Evolutionary conservation across 2,888 invertebrate species (phyloP).

Genomic region (Polydesmus complanatus): DNA sequence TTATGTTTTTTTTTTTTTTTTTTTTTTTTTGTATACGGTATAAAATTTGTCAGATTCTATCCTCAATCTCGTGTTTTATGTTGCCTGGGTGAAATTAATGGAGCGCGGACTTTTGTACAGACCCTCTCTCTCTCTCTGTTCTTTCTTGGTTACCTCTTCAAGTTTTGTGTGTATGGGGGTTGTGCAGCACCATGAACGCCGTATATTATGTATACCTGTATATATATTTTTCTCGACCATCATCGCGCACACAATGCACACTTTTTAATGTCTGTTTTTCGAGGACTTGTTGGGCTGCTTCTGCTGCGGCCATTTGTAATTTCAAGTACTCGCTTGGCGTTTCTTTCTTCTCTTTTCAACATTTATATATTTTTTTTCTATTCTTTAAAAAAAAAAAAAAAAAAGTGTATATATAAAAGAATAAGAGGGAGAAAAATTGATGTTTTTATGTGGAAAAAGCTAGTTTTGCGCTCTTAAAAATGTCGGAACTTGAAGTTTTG

Average conservation of each 20-base stretch:
- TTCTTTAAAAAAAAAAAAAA: not conserved
- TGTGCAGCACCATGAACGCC: too few relatives aligned
- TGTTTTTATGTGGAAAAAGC: not conserved
- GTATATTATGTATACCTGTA: too few relatives aligned
- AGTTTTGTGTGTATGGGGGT: too few relatives aligned
- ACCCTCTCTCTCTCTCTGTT: too few relatives aligned
- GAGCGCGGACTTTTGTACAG: too few relatives aligned
- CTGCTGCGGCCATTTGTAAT: not conserved
- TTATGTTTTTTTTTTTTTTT: too few relatives aligned
- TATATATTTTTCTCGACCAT: too few relatives aligned
- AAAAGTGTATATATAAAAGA: not conserved
- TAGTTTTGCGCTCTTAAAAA: not conserved
- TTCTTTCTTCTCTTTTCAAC: not conserved
- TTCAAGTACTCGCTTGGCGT: not conserved
- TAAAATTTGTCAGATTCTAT: too few relatives aligned
- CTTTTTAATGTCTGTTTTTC: not conserved
- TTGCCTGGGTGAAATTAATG: too few relatives aligned
- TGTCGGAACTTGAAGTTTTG: not conserved
- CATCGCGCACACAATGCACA: not conserved
- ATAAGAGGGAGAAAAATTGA: not conserved
- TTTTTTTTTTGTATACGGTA: too few relatives aligned
- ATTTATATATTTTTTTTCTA: not conserved
- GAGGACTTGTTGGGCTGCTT: not conserved
- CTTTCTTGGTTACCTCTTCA: too few relatives aligned
- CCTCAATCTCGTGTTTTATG: too few relatives aligned